A percentile compares a stretch with the other conserved stretches of the same genome.
Conservation (phyloP, 2,797 vertebrate species). For the Arctocebus calabarensis region DNA sequence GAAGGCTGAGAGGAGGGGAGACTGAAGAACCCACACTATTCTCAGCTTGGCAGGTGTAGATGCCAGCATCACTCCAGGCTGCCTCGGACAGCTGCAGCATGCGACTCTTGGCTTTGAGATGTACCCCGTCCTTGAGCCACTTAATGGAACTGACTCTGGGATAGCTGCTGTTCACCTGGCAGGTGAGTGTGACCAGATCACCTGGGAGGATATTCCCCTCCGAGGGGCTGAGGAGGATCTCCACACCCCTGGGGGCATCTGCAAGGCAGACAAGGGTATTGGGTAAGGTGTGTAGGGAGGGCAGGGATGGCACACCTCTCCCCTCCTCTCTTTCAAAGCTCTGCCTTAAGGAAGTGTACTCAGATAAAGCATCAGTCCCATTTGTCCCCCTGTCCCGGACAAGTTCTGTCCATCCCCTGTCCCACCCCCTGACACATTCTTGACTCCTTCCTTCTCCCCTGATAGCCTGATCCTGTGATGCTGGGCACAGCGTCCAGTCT, state of each 20-base stretch:
- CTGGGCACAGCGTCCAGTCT: background rate
- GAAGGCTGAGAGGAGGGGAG: slow-evolving; percentile 62
- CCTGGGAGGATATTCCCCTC: slow-evolving; percentile 83
- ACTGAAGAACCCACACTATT: slow-evolving; percentile 63
- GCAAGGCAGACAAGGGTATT: background rate
- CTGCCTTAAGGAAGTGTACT: background rate
- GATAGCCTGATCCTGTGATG: background rate
- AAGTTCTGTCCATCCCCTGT: background rate
- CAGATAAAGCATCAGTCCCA: background rate
- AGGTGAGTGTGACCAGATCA: slow-evolving; percentile 78
- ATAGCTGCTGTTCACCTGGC: slow-evolving; percentile 85
- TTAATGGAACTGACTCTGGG: slow-evolving; percentile 26
- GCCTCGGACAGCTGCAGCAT: slow-evolving; percentile 66
- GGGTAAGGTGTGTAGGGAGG: too few species aligned
- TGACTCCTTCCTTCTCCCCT: background rate
- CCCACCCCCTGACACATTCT: background rate
- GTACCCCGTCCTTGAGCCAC: slow-evolving; percentile 85
- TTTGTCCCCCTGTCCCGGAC: too few species aligned
- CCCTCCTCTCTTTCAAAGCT: background rate
- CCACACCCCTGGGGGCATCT: slow-evolving; percentile 85
- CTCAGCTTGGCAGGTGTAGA: slow-evolving; percentile 82
- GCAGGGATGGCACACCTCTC: background rate
- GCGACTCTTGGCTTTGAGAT: rapidly evolving
- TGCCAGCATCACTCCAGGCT: slow-evolving; percentile 78
- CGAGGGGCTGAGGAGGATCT: slow-evolving; percentile 44